Evolutionary conservation across 2,797 vertebrate genomes (phyloP).

Genomic region (Pterois miles): DNA sequence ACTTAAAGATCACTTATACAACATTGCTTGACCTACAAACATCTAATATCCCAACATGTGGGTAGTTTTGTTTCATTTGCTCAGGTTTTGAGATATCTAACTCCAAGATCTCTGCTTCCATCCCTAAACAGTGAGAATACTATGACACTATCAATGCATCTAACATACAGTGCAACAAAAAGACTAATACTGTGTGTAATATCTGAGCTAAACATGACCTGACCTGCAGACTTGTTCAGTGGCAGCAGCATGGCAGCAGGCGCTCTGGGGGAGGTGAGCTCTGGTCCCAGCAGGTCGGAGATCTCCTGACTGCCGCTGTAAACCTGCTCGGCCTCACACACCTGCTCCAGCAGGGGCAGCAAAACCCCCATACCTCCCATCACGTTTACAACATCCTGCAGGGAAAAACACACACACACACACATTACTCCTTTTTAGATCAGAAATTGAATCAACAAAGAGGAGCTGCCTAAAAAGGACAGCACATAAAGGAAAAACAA

Average conservation of each 20-base stretch:
- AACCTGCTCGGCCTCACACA: constrained; percentile 85
- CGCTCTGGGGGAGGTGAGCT: constrained; percentile 88
- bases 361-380: constrained; percentile 92
- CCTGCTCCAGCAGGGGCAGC: constrained; percentile 92
- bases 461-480: not conserved
- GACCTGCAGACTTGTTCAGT: constrained; percentile 90
- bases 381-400: constrained; percentile 93
- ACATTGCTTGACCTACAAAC: not conserved
- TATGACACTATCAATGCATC: not conserved
- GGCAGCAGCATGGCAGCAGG: constrained; percentile 90
- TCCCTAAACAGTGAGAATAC: not conserved
- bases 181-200: not conserved
- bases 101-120: not conserved
- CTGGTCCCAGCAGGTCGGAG: constrained; percentile 91
- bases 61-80: not conserved
- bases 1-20: not conserved
- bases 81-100: not conserved
- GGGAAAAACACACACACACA: not conserved
- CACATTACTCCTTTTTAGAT: not conserved
- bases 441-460: not conserved
- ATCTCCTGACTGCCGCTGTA: constrained; percentile 84
- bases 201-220: constrained; percentile 29
- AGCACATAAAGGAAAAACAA: too few relatives aligned
- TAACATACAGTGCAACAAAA: not conserved
- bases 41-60: not conserved